Percentiles rank a stretch among this genome's conserved stretches.
These are phyloP conservation scores for Tanaodytes sp. DNA, from an alignment of 2,888 invertebrate genomes.

Conservation along the genomic window DNA sequence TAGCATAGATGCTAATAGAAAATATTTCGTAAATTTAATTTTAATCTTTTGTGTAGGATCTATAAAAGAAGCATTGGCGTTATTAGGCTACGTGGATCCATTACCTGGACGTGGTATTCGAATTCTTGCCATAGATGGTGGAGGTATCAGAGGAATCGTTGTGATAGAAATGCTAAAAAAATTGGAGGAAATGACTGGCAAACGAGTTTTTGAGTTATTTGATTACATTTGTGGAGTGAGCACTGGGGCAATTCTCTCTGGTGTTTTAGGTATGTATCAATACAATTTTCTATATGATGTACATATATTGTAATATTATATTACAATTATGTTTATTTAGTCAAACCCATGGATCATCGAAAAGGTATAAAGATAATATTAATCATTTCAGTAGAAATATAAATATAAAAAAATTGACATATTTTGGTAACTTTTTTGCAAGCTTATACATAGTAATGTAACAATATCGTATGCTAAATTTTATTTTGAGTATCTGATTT, in stretches of 20 bases:
- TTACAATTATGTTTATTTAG: slow-evolving; percentile 58
- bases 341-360: slow-evolving; percentile 55
- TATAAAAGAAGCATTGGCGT: slow-evolving; percentile 77
- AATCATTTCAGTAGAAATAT: neutral
- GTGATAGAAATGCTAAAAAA: slow-evolving; percentile 87
- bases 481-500: no score
- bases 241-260: slow-evolving; percentile 87
- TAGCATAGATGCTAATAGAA: no score
- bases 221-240: slow-evolving; percentile 90
- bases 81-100: slow-evolving; percentile 82
- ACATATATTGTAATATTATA: no score
- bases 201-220: slow-evolving; percentile 83
- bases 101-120: slow-evolving; percentile 83
- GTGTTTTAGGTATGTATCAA: slow-evolving; percentile 75
- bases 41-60: no score
- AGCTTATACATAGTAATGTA: no score
- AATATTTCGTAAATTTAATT: no score
- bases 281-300: no score
- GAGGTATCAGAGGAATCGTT: slow-evolving; percentile 90
- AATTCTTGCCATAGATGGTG: slow-evolving; percentile 90
- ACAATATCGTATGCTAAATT: no score
- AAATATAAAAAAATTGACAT: no score
- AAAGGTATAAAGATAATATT: slow-evolving; percentile 51
- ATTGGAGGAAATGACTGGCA: slow-evolving; percentile 82
- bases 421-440: no score